phyloP scores from a whole-genome alignment of 2,888 invertebrate genomes.

The Heliconius aoede region DNA sequence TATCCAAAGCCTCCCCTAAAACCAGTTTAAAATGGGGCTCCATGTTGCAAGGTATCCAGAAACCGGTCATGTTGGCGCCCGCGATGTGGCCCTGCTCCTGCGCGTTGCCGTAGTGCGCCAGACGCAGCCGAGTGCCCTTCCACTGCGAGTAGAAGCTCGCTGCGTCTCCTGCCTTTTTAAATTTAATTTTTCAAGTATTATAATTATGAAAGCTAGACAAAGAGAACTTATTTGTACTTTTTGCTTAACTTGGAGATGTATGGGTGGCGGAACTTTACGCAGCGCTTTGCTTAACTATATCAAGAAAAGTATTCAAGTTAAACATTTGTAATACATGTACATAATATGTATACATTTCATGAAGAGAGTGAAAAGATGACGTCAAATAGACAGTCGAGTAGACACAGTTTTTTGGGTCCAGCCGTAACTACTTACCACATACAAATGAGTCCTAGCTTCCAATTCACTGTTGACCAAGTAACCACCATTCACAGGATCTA shows the following conservation, averaged over 20 bases:
- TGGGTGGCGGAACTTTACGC: too few relatives aligned
- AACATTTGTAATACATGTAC: too few relatives aligned
- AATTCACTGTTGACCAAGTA: constrained; percentile 73
- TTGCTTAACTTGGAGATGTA: too few relatives aligned
- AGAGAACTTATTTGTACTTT: too few relatives aligned
- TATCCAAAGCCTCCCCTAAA: constrained; percentile 57
- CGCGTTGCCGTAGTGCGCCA: constrained; percentile 66
- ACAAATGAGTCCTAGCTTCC: constrained; percentile 71
- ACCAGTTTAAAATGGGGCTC: constrained; percentile 65
- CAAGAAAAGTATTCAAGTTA: too few relatives aligned
- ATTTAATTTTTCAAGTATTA: too few relatives aligned
- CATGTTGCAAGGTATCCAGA: constrained; percentile 69
- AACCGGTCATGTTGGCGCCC: constrained; percentile 76
- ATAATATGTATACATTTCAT: too few relatives aligned
- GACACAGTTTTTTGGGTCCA: too few relatives aligned
- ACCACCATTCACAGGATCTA: constrained; percentile 67
- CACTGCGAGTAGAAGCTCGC: constrained; percentile 73
- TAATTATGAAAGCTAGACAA: too few relatives aligned
- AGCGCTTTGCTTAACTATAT: too few relatives aligned
- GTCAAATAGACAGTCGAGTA: too few relatives aligned
- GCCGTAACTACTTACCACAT: constrained; percentile 60
- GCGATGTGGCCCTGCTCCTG: constrained; percentile 69
- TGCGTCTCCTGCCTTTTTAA: constrained; percentile 69
- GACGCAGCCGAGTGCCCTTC: constrained; percentile 66
- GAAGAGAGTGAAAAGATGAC: too few relatives aligned